These are phyloP conservation scores for Sander lucioperca DNA, from an alignment of 2,113 vertebrate species.

Conservation along the genomic window DNA sequence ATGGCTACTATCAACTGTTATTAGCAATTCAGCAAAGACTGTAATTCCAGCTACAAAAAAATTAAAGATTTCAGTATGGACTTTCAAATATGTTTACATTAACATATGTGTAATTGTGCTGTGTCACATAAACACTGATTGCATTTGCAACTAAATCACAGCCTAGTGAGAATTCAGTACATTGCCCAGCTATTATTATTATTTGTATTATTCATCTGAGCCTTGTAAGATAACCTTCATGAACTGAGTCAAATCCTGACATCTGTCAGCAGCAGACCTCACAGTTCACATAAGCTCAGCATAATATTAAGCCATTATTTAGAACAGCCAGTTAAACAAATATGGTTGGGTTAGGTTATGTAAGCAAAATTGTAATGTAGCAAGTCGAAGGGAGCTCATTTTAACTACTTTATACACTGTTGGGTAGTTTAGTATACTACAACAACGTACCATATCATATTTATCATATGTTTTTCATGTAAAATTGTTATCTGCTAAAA, in stretches of 20 bases:
- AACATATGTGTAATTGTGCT: not conserved
- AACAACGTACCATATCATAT: not conserved
- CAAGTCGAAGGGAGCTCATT: not conserved
- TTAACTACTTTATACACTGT: too few species aligned
- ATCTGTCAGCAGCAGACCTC: not conserved
- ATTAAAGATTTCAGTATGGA: not conserved
- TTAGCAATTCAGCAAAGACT: not conserved
- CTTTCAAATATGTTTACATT: not conserved
- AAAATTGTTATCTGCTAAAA: not conserved
- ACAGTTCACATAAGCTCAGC: not conserved
- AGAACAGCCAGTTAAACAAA: conserved; percentile 3
- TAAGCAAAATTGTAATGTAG: not conserved
- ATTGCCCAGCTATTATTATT: not conserved
- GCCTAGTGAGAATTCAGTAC: not conserved
- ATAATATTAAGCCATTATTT: not conserved
- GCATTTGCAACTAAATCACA: not conserved
- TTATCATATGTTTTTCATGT: not conserved
- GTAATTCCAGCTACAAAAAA: not conserved
- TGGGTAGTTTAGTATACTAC: not conserved
- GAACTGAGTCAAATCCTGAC: not conserved
- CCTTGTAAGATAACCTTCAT: not conserved
- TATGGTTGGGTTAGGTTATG: not conserved
- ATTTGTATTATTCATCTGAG: not conserved
- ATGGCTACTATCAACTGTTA: not conserved
- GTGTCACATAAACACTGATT: not conserved